Evolutionary conservation across 1,140 invertebrate species (phyloP).

Genomic region (Diuraphis noxia): DNA sequence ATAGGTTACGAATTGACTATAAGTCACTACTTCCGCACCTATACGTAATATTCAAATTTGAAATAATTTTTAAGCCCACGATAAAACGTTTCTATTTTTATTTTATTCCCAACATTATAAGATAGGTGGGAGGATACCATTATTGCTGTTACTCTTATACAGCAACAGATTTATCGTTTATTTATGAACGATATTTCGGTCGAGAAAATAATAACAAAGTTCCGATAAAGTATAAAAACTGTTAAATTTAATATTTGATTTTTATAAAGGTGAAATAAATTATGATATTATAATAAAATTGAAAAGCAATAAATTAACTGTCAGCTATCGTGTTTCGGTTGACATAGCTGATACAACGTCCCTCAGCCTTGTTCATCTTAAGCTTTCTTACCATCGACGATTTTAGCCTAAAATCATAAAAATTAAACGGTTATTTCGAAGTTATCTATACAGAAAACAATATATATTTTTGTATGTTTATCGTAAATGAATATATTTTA

Average conservation of each 20-base stretch:
- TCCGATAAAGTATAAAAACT: background rate
- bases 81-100: background rate
- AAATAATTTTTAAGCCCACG: background rate
- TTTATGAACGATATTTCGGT: background rate
- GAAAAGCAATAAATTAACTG: slow-evolving; percentile 16
- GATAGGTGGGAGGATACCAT: background rate
- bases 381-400: background rate
- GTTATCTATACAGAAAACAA: background rate
- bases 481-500: background rate
- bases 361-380: background rate
- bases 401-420: slow-evolving; percentile 24
- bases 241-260: slow-evolving; percentile 28
- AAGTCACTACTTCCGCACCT: no score
- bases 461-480: background rate
- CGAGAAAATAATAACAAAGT: background rate
- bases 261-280: background rate
- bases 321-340: background rate
- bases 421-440: background rate
- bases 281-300: slow-evolving; percentile 11
- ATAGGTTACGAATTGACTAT: background rate
- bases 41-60: background rate
- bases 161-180: background rate
- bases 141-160: background rate
- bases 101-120: no score
- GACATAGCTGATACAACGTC: background rate